Conservation (phyloP, 2,888 invertebrate species). For the Tipula vernalis region DNA sequence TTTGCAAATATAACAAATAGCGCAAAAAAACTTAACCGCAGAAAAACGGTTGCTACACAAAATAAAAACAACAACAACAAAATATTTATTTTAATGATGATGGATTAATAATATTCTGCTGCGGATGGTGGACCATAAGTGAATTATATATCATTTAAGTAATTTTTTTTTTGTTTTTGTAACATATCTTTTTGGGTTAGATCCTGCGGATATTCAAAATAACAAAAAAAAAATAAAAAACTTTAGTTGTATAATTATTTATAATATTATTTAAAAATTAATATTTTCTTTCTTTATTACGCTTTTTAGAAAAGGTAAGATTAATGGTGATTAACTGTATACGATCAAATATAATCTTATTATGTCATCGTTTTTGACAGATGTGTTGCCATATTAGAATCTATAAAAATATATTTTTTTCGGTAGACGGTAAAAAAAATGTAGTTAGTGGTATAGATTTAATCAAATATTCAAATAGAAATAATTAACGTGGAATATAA, state of each 20-base stretch:
- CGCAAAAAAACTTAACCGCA: background rate
- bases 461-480: background rate
- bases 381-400: background rate
- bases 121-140: constrained; percentile 4
- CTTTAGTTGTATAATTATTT: background rate
- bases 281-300: background rate
- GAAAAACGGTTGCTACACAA: background rate
- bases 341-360: background rate
- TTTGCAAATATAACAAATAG: background rate
- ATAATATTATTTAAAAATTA: background rate
- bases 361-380: background rate
- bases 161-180: background rate
- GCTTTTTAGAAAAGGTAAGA: background rate
- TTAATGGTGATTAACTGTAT: constrained; percentile 4
- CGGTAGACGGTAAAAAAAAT: background rate
- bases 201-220: background rate
- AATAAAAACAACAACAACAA: background rate
- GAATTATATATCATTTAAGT: background rate
- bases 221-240: background rate
- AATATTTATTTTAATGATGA: background rate
- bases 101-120: background rate
- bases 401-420: background rate
- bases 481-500: background rate
- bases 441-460: background rate
- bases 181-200: background rate